phyloP scores from a whole-genome alignment of 64 coral and sea anemone species.

The Dendronephthya gigantea region DNA sequence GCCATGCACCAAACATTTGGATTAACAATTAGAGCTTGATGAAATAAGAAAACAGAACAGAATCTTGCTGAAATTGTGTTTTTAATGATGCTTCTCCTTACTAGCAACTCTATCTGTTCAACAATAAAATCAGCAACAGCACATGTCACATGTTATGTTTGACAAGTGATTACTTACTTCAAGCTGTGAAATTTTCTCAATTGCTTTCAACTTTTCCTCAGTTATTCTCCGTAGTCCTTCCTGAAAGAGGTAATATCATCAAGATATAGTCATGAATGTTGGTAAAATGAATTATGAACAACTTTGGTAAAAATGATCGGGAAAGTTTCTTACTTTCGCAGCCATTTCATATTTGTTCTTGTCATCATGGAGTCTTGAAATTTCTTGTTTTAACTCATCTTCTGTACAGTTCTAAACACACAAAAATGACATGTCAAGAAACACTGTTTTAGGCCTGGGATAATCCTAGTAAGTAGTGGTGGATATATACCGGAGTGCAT shows the following conservation, averaged over 20 bases:
- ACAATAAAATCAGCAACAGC: too few relatives aligned
- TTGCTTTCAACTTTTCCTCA: slow-evolving; percentile 23
- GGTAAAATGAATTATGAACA: background rate
- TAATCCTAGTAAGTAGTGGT: too few relatives aligned
- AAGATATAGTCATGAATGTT: background rate
- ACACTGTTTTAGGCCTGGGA: too few relatives aligned
- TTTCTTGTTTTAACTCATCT: slow-evolving; percentile 62
- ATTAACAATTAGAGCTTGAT: too few relatives aligned
- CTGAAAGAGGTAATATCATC: background rate
- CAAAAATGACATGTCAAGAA: background rate
- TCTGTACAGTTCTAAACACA: slow-evolving; percentile 63
- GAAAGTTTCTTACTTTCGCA: slow-evolving; percentile 44
- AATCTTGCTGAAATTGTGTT: too few relatives aligned
- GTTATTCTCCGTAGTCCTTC: background rate
- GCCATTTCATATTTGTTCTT: slow-evolving; percentile 93
- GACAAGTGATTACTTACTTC: background rate
- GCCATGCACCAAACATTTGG: too few relatives aligned
- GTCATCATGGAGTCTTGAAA: slow-evolving; percentile 72
- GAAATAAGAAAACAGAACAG: too few relatives aligned
- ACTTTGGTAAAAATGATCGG: slow-evolving; percentile 10
- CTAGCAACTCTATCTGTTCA: too few relatives aligned
- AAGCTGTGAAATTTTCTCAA: background rate
- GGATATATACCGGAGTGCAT: too few relatives aligned
- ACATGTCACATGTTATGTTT: too few relatives aligned
- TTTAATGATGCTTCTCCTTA: too few relatives aligned